Conservation (phyloP, 2,888 invertebrate species). For the Mythimna loreyi region DNA sequence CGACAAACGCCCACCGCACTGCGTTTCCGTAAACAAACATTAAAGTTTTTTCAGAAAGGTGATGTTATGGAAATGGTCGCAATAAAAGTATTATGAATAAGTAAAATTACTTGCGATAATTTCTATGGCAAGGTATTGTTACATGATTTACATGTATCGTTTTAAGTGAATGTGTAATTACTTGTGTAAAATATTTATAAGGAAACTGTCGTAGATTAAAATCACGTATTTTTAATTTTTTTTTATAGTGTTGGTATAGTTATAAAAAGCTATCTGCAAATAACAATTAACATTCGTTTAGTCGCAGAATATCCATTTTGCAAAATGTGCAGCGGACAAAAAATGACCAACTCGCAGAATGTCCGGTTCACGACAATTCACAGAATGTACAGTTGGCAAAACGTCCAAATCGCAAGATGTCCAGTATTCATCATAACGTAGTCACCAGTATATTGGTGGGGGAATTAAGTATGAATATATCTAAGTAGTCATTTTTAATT, state of each 20-base stretch:
- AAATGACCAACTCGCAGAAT: too few relatives aligned
- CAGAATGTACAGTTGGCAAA: too few relatives aligned
- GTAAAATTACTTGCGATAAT: constrained; percentile 2
- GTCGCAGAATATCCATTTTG: too few relatives aligned
- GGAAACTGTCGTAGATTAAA: constrained; percentile 32
- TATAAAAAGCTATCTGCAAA: background rate
- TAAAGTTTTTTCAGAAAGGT: constrained; percentile 9
- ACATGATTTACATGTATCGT: constrained; percentile 15
- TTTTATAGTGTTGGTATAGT: background rate
- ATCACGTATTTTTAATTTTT: constrained; percentile 27
- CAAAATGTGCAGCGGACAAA: too few relatives aligned
- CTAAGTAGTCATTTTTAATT: too few relatives aligned
- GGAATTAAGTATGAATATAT: too few relatives aligned
- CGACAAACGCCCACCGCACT: too few relatives aligned
- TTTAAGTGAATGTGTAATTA: constrained; percentile 31
- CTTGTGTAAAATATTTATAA: constrained; percentile 34
- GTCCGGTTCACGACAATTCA: too few relatives aligned
- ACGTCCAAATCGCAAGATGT: too few relatives aligned
- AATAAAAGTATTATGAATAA: background rate
- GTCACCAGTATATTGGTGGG: too few relatives aligned
- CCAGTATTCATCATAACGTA: too few relatives aligned
- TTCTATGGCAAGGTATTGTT: constrained; percentile 4
- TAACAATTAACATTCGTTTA: constrained; percentile 1
- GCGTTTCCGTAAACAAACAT: too few relatives aligned
- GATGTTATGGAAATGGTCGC: constrained; percentile 20